A percentile compares a stretch with the other conserved stretches of the same genome.
Evolutionary conservation across 2,888 invertebrate genomes (phyloP).

Genomic region (Galerucella pusilla): DNA sequence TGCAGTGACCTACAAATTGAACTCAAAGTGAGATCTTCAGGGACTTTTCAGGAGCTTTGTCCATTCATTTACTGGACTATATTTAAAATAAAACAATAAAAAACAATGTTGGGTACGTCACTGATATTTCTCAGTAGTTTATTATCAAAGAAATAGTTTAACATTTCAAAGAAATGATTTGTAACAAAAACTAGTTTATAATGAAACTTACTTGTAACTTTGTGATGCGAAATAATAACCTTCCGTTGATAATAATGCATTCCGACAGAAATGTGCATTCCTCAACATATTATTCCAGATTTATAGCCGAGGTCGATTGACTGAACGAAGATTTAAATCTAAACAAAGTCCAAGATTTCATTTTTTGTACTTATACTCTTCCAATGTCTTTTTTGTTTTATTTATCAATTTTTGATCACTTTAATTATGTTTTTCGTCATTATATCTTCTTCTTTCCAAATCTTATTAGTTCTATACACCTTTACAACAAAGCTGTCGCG

Average conservation of each 20-base stretch:
- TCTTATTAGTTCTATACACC: too few relatives aligned
- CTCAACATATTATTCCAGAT: not conserved
- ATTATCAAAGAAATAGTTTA: not conserved
- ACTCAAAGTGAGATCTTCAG: too few relatives aligned
- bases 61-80: too few relatives aligned
- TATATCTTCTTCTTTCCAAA: too few relatives aligned
- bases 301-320: not conserved
- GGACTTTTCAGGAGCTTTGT: too few relatives aligned
- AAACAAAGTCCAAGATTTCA: not conserved
- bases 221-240: slow-evolving; percentile 2
- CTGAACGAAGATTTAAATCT: not conserved
- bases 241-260: not conserved
- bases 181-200: slow-evolving; percentile 5
- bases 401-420: too few relatives aligned
- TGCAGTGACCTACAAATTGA: too few relatives aligned
- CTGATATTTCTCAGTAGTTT: not conserved
- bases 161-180: not conserved
- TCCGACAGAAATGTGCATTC: not conserved
- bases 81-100: too few relatives aligned
- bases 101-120: not conserved
- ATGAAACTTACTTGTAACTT: slow-evolving; percentile 3
- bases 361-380: too few relatives aligned
- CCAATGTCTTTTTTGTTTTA: too few relatives aligned
- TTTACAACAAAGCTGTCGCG: too few relatives aligned
- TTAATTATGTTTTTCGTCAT: too few relatives aligned